Base-by-base conservation (phyloP, 2,888 invertebrate genomes). In the Brachypalpus laphriformis region DNA sequence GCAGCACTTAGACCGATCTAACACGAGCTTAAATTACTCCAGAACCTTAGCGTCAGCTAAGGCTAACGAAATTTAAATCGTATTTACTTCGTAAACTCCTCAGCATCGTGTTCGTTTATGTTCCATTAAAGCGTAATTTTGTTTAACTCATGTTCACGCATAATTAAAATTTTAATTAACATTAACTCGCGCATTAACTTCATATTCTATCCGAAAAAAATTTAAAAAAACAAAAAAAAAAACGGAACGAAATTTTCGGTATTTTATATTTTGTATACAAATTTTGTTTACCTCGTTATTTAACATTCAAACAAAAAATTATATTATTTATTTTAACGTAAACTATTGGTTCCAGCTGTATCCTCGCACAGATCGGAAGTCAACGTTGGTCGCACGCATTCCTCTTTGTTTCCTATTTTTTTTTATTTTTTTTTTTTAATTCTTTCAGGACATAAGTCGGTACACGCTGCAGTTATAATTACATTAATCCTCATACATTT, bases 291-390 rank as follows among this genome's bases (percentile, higher is more conserved):
- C 22, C 42, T 49, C 68, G 61, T 78, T 47, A 70, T 83, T 57
- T 83, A 83, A 78, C 74, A 72, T 51, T 70, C 37, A 61, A 75
- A 68, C 66, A 11, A 16, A 11, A 22, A 63, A 75, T 65, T 45
- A 56, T 65, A 37, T 68, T 56, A 74, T 65, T 80, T 85, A 57
- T 85, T 85, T 75, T 85, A 85, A 85, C 85, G 74, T 85, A 85
- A 85, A 85, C 63, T 80, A 82, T 82, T 80, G 80, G 83, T 85
- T 85, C 80, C 80, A 85, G 85, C 80, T 71, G 57, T 74, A 14
- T 42, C 34, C 45, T 72, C 57, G 18, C 68, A 77, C 47, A 63
- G 65, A 66, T 66, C 57, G 80, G 75, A 75, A 71, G n/a, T 80
- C 85, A 85, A 80, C 85, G 85, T 80, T 85, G 85, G 85, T 85